Base-by-base conservation (phyloP, 2,113 vertebrate genomes). In the Falcunculus frontatus region DNA sequence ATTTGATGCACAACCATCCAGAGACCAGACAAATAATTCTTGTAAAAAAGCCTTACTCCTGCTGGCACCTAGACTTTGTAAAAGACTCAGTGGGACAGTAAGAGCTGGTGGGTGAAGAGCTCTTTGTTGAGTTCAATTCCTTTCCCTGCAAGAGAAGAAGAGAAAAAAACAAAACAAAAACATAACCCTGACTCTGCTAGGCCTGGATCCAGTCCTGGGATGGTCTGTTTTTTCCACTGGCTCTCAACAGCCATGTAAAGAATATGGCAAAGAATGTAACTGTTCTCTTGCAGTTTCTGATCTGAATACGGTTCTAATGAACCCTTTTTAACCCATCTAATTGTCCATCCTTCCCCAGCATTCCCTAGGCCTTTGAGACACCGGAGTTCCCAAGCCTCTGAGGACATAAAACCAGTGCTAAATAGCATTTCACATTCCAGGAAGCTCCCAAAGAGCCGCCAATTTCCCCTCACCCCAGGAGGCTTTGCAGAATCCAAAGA, bases 91-190 rank as follows among this genome's bases (percentile, higher is more conserved):
- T 80, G 32, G 41, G 49, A 50, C 50, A 42, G 49, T 37, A 35
- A 49, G 79, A 86, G 16, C 57, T 88, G 79, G 10, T 93, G 68
- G 68, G 64, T 63, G 47, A 95, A 74, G 59, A 74, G n/a, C 29
- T 91, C 53, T 90, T 85, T 88, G 75, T 68, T 83, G 46, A 87
- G 50, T 44, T 18, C 1, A 12, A 16, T 56, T 87, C 52, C 20
- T 63, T 53, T 30, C 14, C 13, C 53, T 90, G 26, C 46, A 83
- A 93, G 63, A 85, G 57, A 86, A 74, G 50, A 77, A 57, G 17
- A 65, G 29, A 93, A 85, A 86, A 95, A 96, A 96, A 75, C 70
- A 95, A 93, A 95, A 63, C 64, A 95, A 90, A 93, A 94, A 55
- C 50, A 81, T 47, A 78, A 89, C 50, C 52, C 64, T 84, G 55